Conservation (phyloP, 2,113 vertebrate species). For the Crotalus tigris region DNA sequence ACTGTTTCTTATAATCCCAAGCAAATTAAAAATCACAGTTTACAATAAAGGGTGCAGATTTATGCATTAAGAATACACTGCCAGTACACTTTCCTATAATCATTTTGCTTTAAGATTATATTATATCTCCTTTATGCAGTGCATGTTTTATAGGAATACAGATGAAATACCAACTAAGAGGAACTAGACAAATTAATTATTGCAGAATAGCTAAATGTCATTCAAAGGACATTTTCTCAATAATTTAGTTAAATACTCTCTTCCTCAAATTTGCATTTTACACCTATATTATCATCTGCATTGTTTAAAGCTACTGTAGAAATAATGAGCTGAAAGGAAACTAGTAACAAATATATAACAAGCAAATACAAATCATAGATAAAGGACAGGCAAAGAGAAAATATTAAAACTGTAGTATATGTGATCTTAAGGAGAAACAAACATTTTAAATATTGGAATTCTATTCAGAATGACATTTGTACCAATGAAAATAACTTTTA, state of each 20-base stretch:
- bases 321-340: not conserved
- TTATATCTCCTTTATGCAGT: slow-evolving; percentile 8
- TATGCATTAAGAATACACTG: slow-evolving; percentile 8
- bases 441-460: not conserved
- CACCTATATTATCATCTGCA: not conserved
- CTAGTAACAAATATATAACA: not conserved
- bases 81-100: slow-evolving; percentile 18
- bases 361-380: not conserved
- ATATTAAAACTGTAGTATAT: not conserved
- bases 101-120: slow-evolving; percentile 12
- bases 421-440: not conserved
- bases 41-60: not conserved
- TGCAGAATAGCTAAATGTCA: slow-evolving; percentile 6
- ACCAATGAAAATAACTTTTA: not conserved
- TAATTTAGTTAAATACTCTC: not conserved
- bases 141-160: not conserved
- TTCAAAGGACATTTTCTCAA: not conserved
- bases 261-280: not conserved
- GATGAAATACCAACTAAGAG: slow-evolving; percentile 14
- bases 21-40: slow-evolving; percentile 8
- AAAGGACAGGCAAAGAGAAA: not conserved
- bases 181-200: slow-evolving; percentile 19
- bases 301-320: not conserved
- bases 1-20: slow-evolving; percentile 15
- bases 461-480: not conserved